These are phyloP conservation scores for Apodemus sylvaticus DNA, from an alignment of 2,113 vertebrate genomes.

Conservation along the genomic window DNA sequence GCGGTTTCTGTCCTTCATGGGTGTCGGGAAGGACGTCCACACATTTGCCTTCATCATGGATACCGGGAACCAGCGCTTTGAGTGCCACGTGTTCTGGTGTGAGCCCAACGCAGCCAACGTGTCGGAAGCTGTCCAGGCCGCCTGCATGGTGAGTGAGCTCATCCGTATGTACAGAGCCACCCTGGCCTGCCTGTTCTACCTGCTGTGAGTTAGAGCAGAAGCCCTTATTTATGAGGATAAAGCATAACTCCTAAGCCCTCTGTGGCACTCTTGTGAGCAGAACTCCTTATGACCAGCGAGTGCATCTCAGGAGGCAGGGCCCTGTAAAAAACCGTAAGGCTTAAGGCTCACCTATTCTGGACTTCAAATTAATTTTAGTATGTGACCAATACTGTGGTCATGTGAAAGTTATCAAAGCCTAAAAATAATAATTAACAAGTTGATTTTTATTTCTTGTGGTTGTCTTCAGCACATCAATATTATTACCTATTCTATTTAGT, in stretches of 20 bases:
- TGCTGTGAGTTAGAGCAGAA: not conserved
- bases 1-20: conserved; percentile 98
- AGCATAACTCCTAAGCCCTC: not conserved
- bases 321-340: no score
- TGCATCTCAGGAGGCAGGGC: fast-evolving
- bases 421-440: not conserved
- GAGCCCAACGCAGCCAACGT: conserved; percentile 96
- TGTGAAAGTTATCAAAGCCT: not conserved
- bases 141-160: conserved; percentile 93
- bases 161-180: fast-evolving
- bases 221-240: not conserved
- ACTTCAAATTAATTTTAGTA: not conserved
- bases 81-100: conserved; percentile 98
- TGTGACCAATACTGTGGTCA: not conserved
- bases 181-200: no score
- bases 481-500: not conserved
- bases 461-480: not conserved
- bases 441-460: not conserved
- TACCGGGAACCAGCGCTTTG: conserved; percentile 96
- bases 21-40: conserved; percentile 95
- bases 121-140: conserved; percentile 98
- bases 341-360: not conserved
- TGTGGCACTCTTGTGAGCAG: not conserved
- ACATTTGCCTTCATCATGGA: conserved; percentile 99
- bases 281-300: fast-evolving